Evolutionary conservation across 2,113 vertebrate genomes (phyloP).

Genomic region (Bos indicus): DNA sequence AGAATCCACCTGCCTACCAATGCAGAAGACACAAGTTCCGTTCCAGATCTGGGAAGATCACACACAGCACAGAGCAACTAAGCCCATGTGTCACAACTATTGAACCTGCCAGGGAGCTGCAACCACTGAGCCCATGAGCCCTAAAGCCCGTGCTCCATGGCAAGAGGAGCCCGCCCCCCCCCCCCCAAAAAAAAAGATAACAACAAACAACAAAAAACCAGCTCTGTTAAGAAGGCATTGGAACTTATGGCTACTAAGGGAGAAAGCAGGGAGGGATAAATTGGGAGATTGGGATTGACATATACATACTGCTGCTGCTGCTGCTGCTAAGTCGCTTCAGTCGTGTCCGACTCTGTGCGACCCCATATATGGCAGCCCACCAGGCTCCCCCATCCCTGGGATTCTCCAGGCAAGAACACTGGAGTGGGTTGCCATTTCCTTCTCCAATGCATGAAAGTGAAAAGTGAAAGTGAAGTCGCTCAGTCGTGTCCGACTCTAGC

Average conservation of each 20-base stretch:
- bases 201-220: neutral
- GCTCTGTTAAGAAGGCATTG: neutral
- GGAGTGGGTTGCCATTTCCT: too few species aligned
- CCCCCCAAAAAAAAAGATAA: neutral
- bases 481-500: too few species aligned
- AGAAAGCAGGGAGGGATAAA: neutral
- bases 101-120: neutral
- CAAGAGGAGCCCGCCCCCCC: neutral
- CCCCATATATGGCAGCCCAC: too few species aligned
- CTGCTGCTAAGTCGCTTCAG: too few species aligned
- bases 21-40: neutral
- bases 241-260: neutral
- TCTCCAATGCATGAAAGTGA: too few species aligned
- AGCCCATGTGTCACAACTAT: neutral
- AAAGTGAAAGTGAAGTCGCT: too few species aligned
- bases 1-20: neutral
- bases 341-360: too few species aligned
- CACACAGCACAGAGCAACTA: neutral
- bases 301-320: neutral
- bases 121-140: neutral
- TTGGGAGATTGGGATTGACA: neutral
- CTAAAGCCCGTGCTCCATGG: neutral
- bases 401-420: too few species aligned
- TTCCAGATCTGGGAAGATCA: neutral
- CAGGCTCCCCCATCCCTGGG: too few species aligned